Percentiles rank a stretch among this genome's conserved stretches.
Conservation (phyloP, 2,797 vertebrate species). For the Adelosebastes latens region DNA sequence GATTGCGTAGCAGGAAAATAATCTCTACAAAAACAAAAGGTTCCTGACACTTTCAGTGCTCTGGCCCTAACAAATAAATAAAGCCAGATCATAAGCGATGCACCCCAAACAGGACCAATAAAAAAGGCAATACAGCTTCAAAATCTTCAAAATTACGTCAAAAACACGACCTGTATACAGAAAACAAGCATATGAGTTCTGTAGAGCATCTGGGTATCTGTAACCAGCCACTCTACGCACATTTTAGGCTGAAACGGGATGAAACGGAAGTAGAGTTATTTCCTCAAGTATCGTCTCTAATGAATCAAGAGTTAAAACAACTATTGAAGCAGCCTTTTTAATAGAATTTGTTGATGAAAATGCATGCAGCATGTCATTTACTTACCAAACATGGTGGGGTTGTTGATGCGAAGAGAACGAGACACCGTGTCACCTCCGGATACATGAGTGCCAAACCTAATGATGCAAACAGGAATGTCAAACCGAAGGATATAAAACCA, state of each 20-base stretch:
- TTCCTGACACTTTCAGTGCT: too few species aligned
- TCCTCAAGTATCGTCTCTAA: background rate
- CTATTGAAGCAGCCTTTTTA: background rate
- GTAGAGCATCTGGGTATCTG: background rate
- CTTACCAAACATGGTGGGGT: conserved; percentile 90
- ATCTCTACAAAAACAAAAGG: too few species aligned
- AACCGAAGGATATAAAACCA: background rate
- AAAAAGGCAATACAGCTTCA: background rate
- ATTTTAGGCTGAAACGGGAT: background rate
- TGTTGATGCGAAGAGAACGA: conserved; percentile 87
- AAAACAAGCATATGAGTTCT: background rate
- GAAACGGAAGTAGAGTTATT: background rate
- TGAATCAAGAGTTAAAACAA: background rate
- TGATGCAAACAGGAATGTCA: conserved; percentile 4
- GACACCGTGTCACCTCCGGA: conserved; percentile 88
- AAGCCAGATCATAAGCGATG: background rate
- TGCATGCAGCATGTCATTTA: background rate
- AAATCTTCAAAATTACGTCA: background rate
- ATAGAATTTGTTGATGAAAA: background rate
- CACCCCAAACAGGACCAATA: background rate
- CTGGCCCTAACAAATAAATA: background rate
- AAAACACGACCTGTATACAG: background rate
- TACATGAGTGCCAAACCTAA: conserved; percentile 90
- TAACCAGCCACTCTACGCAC: background rate
- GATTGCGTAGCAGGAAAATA: too few species aligned